These are phyloP conservation scores for Ganaspis sp. DNA, from an alignment of 1,140 invertebrate genomes.

Conservation along the genomic window DNA sequence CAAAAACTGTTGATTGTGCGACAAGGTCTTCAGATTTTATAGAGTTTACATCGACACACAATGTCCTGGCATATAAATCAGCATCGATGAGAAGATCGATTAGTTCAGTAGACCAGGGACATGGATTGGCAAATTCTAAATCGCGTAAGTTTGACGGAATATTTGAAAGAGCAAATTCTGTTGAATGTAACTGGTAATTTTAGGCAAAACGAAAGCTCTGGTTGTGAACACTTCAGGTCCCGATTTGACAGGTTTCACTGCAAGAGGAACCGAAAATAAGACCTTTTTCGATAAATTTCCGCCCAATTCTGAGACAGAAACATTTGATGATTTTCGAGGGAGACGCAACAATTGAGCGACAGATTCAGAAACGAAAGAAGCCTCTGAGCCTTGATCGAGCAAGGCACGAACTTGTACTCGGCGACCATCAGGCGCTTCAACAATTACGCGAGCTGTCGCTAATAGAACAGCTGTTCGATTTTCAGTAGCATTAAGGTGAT, in stretches of 20 bases:
- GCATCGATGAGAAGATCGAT: neutral
- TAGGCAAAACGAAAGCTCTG: neutral
- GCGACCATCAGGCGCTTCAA: neutral
- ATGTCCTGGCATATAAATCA: neutral
- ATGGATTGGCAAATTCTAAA: neutral
- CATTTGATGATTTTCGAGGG: neutral
- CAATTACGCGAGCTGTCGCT: neutral
- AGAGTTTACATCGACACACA: too few species aligned
- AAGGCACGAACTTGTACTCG: too few species aligned
- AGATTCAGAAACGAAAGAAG: too few species aligned
- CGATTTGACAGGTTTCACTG: too few species aligned
- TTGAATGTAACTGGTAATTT: neutral
- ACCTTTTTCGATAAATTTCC: neutral
- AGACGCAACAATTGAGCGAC: too few species aligned
- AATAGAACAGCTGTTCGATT: neutral
- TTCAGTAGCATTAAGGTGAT: neutral
- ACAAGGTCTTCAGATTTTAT: too few species aligned
- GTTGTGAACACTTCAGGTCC: too few species aligned
- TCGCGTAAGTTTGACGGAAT: neutral
- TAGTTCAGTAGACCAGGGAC: neutral
- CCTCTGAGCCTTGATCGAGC: too few species aligned
- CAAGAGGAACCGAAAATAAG: neutral
- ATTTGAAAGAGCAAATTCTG: neutral
- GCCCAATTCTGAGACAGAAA: neutral
- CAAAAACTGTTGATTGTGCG: neutral